Base-by-base conservation (phyloP, 2,797 vertebrate genomes). In the Euthynnus affinis region DNA sequence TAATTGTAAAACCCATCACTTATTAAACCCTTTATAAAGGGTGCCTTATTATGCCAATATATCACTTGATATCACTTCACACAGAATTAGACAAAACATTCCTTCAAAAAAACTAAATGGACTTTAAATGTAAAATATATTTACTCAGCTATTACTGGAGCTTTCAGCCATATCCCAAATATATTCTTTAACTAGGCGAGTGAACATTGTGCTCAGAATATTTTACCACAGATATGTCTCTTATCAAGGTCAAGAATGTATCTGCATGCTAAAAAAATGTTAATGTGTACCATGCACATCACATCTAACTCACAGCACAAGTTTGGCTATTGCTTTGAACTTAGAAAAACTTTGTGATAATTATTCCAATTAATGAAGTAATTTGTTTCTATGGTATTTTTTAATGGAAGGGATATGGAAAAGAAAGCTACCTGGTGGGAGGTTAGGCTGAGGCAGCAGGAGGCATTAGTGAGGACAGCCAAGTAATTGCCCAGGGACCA, bases 401-500 rank as follows among this genome's bases (percentile, higher is more conserved):
- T 60, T 22, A 34, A 27, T 42, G 59, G 51, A 61, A 42, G 44
- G 23, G 20, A 63, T 20, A 7, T 49, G 46, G 25, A 53, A 12
- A 27, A 80, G 14, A 78, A 79, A 51, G 34, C 22, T 56, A 93
- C 94, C 65, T 99, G 98, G 1, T 93, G 95, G 60, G 96, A 94
- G 65, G 97, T 98, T 68, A 98, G 96, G 78, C 96, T 97, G 85
- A 97, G 90, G 89, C 98, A 99, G 0, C 96, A 96, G n/a, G 98
- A 97, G 52, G 96, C 96, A 68, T 99, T 99, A 82, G 96, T 96
- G 65, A 99, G 96, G 68, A 97, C 95, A 5, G 98, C 97, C 70
- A 99, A 95, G 74, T 97, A 98, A 93, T 99, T 99, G 88, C 98
- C 98, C 85, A 99, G 93, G 71, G 98, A 99, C 98, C 98, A 99